These are phyloP conservation scores for Butorides virescens DNA, from an alignment of 2,113 vertebrate genomes.

Conservation along the genomic window DNA sequence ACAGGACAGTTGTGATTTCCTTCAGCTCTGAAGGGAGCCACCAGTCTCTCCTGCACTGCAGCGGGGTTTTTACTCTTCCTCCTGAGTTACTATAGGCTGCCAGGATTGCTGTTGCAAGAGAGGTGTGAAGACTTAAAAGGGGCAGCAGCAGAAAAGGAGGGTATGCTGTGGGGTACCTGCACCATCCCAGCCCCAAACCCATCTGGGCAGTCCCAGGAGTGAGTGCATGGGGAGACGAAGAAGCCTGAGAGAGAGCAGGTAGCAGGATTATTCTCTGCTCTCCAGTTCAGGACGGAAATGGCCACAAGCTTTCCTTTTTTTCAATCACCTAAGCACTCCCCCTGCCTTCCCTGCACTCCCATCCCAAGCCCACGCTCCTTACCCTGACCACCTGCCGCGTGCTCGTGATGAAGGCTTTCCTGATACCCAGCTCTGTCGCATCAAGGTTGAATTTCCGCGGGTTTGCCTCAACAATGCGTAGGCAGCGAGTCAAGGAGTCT, in stretches of 20 bases:
- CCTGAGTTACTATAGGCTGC: background rate
- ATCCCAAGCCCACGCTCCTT: background rate
- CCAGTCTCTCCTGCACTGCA: background rate
- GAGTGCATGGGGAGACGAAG: accelerated
- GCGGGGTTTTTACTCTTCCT: background rate
- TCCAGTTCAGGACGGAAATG: background rate
- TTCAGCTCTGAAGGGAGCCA: background rate
- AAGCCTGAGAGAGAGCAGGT: background rate
- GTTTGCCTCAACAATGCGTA: conserved; percentile 96
- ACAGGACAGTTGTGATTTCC: accelerated
- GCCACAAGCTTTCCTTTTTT: background rate
- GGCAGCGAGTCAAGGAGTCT: conserved; percentile 70
- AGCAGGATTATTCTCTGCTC: background rate
- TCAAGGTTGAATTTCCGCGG: conserved; percentile 97
- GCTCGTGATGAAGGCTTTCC: conserved; percentile 93
- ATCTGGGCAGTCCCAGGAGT: background rate
- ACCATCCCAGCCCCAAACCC: background rate
- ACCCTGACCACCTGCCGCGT: conserved; percentile 92
- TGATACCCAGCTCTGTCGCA: conserved; percentile 84
- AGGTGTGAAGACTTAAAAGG: background rate
- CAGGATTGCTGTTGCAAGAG: background rate
- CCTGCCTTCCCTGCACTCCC: background rate
- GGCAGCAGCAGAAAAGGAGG: background rate
- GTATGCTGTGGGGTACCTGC: background rate
- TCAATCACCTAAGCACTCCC: background rate